Base-by-base conservation (phyloP, 1,140 invertebrate genomes). In the Eueides isabella region DNA sequence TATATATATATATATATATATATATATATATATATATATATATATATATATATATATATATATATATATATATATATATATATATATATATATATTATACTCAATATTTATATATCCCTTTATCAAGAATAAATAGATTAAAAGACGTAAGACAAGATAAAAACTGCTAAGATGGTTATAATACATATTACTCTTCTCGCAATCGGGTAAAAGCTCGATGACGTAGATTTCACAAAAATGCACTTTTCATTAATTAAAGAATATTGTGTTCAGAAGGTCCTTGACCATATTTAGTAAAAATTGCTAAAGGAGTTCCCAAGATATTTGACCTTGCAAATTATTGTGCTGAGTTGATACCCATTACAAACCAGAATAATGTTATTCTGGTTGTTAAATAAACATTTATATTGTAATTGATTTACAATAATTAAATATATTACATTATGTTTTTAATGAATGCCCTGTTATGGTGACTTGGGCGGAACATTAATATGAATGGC, bases 231-330 rank as follows among this genome's bases (percentile, higher is more conserved):
- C 29, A 16, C 12, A 67, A 66, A 67, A 55, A 67, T 67, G 66
- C 28, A 9, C 41, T 67, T 67, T 48, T 28, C n/a, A 67, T 67
- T 48, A 44, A 67, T 48, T 44, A 31, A 55, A 55, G 48, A 68
- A 68, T 68, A 48, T 61, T 68, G 61, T 33, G 9, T 44, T 26
- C 19, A 55, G 48, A 69, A 69, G 67, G 67, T 69, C 55, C 19
- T 61, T 69, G 16, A 12, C 67, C 48, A 69, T 69, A 69, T 61
- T 61, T 69, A 55, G 30, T 31, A n/a, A 26, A 61, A 69, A 61
- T 69, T 61, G 67, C 48, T 69, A 26, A 19, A 69, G 67, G 67
- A 48, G 67, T 61, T 69, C 67, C 67, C 67, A 61, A 69, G 67
- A 55, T 23, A 69, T 69, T 69, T n/a, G 30, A 61, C 67, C 67